Percentiles rank a stretch among this genome's conserved stretches.
Evolutionary conservation across 23 tunicate genomes (phyloP).

Genomic region (Trididemnum nubilum): DNA sequence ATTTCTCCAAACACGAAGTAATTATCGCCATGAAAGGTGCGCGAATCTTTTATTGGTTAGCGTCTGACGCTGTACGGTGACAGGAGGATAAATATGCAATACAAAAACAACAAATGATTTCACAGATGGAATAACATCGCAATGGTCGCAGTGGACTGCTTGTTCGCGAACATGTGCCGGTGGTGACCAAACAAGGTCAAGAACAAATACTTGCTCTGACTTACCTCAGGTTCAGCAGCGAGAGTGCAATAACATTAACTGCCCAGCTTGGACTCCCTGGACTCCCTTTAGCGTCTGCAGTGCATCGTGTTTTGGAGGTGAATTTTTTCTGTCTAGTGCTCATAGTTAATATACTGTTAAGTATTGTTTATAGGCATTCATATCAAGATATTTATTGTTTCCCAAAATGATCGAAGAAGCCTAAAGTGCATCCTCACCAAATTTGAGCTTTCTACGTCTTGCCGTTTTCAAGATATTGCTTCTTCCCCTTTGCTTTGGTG

Average conservation of each 20-base stretch:
- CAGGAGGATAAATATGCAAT: constrained; percentile 44
- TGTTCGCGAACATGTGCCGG: constrained; percentile 52
- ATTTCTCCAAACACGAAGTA: no score
- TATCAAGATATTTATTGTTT: no score
- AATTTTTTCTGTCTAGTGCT: not conserved
- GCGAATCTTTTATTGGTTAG: no score
- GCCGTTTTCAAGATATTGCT: no score
- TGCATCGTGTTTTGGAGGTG: constrained; percentile 82
- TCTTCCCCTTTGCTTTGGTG: no score
- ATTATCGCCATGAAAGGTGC: no score
- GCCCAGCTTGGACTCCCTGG: constrained; percentile 64
- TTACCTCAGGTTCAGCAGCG: not conserved
- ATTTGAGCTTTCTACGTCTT: no score
- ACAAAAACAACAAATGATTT: constrained; percentile 35
- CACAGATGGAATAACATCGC: not conserved
- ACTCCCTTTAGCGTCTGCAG: constrained; percentile 74
- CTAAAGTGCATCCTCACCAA: no score
- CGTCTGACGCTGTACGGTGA: no score
- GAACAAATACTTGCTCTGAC: not conserved
- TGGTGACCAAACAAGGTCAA: constrained; percentile 40
- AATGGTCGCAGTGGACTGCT: constrained; percentile 59
- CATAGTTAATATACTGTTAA: no score
- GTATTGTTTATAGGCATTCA: no score
- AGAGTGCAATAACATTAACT: not conserved
- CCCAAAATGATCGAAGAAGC: no score